Percentiles rank a stretch among this genome's conserved stretches.
These are phyloP conservation scores for Drosophila melanogaster DNA, from an alignment of 1,140 invertebrate genomes.

Conservation along the genomic window Release_6_plus_ISO1_MT NT_033779.5:18161001-18161500, in stretches of 20 bases:
- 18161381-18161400: slow-evolving; percentile 52
- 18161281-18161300: slow-evolving; percentile 20
- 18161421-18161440: slow-evolving; percentile 81
- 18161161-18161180: slow-evolving; percentile 11
- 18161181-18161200: slow-evolving; percentile 4
- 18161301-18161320: slow-evolving; percentile 25
- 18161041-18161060: slow-evolving; percentile 1
- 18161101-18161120: slow-evolving; percentile 28
- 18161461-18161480: slow-evolving; percentile 83
- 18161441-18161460: slow-evolving; percentile 83
- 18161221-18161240: slow-evolving; percentile 23
- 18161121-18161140: slow-evolving; percentile 80
- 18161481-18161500: slow-evolving; percentile 78
- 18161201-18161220: slow-evolving; percentile 24
- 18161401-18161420: slow-evolving; percentile 48
- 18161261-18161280: slow-evolving; percentile 52
- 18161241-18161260: slow-evolving; percentile 67
- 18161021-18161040: slow-evolving; percentile 13
- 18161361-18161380: slow-evolving; percentile 1
- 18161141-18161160: slow-evolving; percentile 65
- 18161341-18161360: slow-evolving; percentile 34
- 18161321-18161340: slow-evolving; percentile 25
- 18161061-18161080: not conserved
- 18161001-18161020: slow-evolving; percentile 34
- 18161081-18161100: slow-evolving; percentile 35